These are phyloP conservation scores for Actinia tenebrosa DNA, from an alignment of 64 coral and sea anemone species.

Conservation along the genomic window DNA sequence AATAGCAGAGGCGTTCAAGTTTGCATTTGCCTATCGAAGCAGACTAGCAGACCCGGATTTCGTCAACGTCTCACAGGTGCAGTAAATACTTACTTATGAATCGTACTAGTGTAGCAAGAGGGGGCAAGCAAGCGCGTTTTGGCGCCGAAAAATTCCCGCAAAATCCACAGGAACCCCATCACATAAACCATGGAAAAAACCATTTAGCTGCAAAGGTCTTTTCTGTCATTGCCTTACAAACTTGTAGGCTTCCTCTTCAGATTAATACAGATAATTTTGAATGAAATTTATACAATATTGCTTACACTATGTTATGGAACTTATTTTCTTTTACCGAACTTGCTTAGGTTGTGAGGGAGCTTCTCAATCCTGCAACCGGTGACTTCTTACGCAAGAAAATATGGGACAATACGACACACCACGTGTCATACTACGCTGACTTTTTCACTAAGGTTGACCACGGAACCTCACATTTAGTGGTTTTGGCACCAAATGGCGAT, in stretches of 20 bases:
- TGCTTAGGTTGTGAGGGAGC: background rate
- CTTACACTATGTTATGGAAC: background rate
- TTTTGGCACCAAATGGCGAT: conserved; percentile 61
- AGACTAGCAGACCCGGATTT: conserved; percentile 71
- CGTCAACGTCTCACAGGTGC: conserved; percentile 17
- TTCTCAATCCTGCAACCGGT: background rate
- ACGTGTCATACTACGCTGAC: conserved; percentile 51
- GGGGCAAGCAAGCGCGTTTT: too few relatives aligned
- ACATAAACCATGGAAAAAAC: too few relatives aligned
- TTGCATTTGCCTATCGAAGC: conserved; percentile 71
- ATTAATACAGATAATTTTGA: too few relatives aligned
- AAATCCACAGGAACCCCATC: too few relatives aligned
- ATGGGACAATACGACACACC: conserved; percentile 40
- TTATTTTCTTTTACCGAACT: background rate
- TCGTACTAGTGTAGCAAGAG: too few relatives aligned
- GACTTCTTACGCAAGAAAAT: conserved; percentile 46
- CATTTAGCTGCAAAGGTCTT: too few relatives aligned
- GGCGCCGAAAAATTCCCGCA: too few relatives aligned
- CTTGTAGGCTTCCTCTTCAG: too few relatives aligned
- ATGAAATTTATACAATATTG: too few relatives aligned
- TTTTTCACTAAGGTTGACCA: conserved; percentile 47
- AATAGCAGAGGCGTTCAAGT: conserved; percentile 86
- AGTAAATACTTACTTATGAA: background rate
- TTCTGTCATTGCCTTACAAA: too few relatives aligned
- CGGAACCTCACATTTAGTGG: conserved; percentile 66